Percentiles rank a stretch among this genome's conserved stretches.
These are phyloP conservation scores for Pristionchus fissidentatus DNA, from an alignment of 2,888 invertebrate genomes.

Conservation along the genomic window DNA sequence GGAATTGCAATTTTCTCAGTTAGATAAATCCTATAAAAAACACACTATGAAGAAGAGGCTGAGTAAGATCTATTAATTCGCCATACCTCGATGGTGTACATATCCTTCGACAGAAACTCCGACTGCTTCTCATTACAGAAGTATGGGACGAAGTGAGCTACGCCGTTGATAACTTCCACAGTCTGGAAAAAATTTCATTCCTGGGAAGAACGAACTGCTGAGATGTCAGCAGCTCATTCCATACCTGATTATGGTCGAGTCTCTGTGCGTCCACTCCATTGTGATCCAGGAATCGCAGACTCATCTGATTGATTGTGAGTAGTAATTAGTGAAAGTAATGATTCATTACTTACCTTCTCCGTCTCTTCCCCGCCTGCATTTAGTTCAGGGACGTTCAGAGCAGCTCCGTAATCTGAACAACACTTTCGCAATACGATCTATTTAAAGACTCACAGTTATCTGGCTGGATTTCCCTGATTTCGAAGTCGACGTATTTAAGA, in stretches of 20 bases:
- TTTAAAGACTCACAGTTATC: neutral
- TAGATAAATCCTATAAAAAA: neutral
- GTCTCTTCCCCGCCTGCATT: neutral
- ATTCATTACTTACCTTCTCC: neutral
- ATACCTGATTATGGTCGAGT: neutral
- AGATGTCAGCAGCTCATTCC: neutral
- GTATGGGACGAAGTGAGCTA: slow-evolving; percentile 25
- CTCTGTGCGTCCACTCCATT: neutral
- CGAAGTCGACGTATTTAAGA: neutral
- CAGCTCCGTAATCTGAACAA: slow-evolving; percentile 3
- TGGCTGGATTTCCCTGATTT: neutral
- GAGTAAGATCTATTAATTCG: too few relatives aligned
- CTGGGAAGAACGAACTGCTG: neutral
- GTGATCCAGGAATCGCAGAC: neutral
- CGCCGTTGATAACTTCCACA: neutral
- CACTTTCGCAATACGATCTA: neutral
- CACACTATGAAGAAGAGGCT: neutral
- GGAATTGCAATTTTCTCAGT: neutral
- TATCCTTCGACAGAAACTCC: neutral
- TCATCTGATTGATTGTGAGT: neutral
- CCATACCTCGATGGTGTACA: slow-evolving; percentile 26
- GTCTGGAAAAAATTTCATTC: neutral
- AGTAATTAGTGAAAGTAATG: neutral
- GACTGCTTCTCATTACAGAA: neutral
- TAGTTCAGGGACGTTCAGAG: neutral